phyloP scores from a whole-genome alignment of 2,888 invertebrate species.

The Allolobophora icterica region DNA sequence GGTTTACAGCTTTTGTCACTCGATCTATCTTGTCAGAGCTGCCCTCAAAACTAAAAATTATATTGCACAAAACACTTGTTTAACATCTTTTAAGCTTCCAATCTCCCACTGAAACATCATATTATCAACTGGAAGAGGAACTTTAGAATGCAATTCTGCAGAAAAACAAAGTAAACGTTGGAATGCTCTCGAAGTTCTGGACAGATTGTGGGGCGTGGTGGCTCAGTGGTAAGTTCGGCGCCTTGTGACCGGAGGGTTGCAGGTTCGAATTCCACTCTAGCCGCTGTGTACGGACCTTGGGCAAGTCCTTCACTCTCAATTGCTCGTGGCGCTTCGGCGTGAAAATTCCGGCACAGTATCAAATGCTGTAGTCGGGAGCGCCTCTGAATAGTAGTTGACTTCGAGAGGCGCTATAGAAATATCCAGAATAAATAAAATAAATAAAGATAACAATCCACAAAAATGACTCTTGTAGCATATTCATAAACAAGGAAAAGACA shows the following conservation, averaged over 20 bases:
- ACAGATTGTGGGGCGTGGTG: no score
- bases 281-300: no score
- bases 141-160: neutral
- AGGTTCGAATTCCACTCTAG: no score
- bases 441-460: neutral
- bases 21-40: neutral
- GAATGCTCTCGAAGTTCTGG: neutral
- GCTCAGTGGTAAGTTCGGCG: no score
- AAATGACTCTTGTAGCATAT: neutral
- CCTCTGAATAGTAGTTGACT: no score
- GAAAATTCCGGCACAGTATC: no score
- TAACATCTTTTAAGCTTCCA: neutral
- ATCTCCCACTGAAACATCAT: neutral
- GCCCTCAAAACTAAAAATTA: slow-evolving; percentile 1
- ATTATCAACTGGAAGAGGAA: neutral
- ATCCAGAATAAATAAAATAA: no score
- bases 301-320: no score
- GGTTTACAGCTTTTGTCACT: slow-evolving; percentile 8
- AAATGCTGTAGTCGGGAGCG: no score
- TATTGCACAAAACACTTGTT: neutral
- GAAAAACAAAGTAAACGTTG: neutral
- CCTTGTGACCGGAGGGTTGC: no score
- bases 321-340: no score
- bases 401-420: no score
- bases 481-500: neutral